These are phyloP conservation scores for Drosophila sp. DNA, from an alignment of 1,140 invertebrate genomes.

Conservation along the genomic window DNA sequence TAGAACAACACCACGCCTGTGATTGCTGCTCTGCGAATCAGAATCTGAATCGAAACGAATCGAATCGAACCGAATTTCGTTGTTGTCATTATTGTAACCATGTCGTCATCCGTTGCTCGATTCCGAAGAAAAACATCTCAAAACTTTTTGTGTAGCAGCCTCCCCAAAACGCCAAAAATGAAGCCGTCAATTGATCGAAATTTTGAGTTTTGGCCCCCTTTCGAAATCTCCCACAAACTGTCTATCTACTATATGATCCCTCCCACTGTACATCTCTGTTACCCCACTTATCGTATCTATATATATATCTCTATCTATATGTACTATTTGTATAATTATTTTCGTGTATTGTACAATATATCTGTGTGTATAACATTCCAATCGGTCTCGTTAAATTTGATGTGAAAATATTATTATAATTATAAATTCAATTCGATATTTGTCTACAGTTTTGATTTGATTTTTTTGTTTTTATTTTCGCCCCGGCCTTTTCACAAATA, in stretches of 20 bases:
- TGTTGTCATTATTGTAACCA: conserved; percentile 30
- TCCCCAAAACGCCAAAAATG: conserved; percentile 57
- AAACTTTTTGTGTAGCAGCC: conserved; percentile 67
- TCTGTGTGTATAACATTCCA: conserved; percentile 51
- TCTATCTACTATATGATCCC: conserved; percentile 16
- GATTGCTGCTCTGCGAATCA: conserved; percentile 85
- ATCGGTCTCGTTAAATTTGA: conserved; percentile 39
- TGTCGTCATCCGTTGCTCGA: conserved; percentile 48
- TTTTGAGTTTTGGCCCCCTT: conserved; percentile 42
- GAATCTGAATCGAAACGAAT: conserved; percentile 50
- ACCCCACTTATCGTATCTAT: conserved; percentile 17
- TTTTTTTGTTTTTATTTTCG: conserved; percentile 41
- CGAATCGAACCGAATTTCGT: conserved; percentile 73
- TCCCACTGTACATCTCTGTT: conserved; percentile 21
- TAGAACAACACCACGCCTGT: conserved; percentile 87
- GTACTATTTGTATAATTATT: conserved; percentile 1
- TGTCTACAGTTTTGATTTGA: conserved; percentile 49
- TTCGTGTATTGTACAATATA: conserved; percentile 15
- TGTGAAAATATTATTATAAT: conserved; percentile 24
- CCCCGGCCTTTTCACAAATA: conserved; percentile 55
- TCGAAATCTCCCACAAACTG: conserved; percentile 3
- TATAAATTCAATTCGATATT: conserved; percentile 48
- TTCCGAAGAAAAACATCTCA: conserved; percentile 30
- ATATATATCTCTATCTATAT: conserved; percentile 20
- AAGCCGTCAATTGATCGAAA: conserved; percentile 18